Base-by-base conservation (phyloP, 2,888 invertebrate species). In the Crocallis elinguaria region DNA sequence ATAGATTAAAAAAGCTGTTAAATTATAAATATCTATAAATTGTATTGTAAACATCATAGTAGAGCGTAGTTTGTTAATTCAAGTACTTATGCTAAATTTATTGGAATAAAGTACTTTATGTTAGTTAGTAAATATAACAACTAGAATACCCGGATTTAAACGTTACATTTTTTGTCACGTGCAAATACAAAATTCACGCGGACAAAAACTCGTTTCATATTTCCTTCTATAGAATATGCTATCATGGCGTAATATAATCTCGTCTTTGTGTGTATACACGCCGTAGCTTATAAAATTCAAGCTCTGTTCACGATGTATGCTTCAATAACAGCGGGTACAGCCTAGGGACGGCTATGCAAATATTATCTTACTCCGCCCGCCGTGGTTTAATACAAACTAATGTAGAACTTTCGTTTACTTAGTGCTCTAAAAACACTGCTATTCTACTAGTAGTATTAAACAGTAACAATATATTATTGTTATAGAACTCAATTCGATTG, bases 341-440 rank as follows among this genome's bases (percentile, higher is more conserved):
- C 58, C 60, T 49, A 48, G 49, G 59, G 61, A 55, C 48, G 42
- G 49, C 50, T 66, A 54, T 32, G 45, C 50, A 68, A 73, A 74
- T 71, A 67, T 71, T 73, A 63, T 62, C 58, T 16, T 48, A 21
- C 44, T 52, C 43, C 56, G 45, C 54, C 43, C 54, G 48, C 52
- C 52, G 49, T 61, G 59, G 59, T 64, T 69, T 67, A 65, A 58
- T 65, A 65, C 49, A 58, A 70, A 67, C 60, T 57, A 39, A 41
- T 52, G 51, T 55, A 44, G 53, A 60, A 50, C 55, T 63, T 35
- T 44, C 30, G 66, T 71, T 73, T 69, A 67, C 67, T 64, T 60
- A 64, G 64, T 60, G 61, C 66, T 67, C 53, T 64, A 57, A 52
- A 66, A 55, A 35, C 30, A 38, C 4, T 14, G 3, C 27, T 30